These are phyloP conservation scores for Acrossocheilus fasciatus DNA, from an alignment of 2,797 vertebrate genomes.

Conservation along the genomic window DNA sequence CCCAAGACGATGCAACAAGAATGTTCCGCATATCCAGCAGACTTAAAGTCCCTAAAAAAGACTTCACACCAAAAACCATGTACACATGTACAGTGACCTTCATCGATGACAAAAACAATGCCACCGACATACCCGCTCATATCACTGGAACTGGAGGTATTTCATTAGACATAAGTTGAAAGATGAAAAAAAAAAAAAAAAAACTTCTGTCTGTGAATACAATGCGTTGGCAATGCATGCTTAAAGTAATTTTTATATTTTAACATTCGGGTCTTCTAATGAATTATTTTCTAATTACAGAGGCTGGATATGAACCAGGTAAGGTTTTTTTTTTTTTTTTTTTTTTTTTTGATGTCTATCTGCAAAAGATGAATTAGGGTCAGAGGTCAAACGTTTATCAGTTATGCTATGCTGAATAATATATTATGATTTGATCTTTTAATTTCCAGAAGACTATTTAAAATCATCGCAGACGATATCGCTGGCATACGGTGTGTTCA, in stretches of 20 bases:
- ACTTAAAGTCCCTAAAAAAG: constrained; percentile 53
- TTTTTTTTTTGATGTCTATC: not conserved
- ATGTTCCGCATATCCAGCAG: constrained; percentile 72
- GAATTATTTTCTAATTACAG: not conserved
- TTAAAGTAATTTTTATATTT: not conserved
- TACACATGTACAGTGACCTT: constrained; percentile 63
- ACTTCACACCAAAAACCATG: accelerated
- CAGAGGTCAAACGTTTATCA: not conserved
- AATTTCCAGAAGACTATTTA: constrained; percentile 64
- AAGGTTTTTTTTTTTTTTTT: not conserved
- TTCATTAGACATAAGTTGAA: not conserved
- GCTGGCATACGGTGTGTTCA: constrained; percentile 68
- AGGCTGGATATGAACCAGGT: not conserved
- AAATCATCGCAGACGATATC: constrained; percentile 50
- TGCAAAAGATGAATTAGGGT: not conserved
- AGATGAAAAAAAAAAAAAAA: accelerated
- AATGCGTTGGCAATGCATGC: accelerated
- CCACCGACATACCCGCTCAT: accelerated
- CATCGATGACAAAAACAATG: accelerated
- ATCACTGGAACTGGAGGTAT: constrained; percentile 15
- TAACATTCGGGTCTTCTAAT: constrained; percentile 44
- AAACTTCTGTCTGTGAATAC: accelerated
- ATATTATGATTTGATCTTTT: not conserved
- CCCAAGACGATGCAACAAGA: accelerated
- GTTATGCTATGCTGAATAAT: not conserved